These are phyloP conservation scores for Elephas maximus DNA, from an alignment of 2,113 vertebrate species.

Conservation along the genomic window DNA sequence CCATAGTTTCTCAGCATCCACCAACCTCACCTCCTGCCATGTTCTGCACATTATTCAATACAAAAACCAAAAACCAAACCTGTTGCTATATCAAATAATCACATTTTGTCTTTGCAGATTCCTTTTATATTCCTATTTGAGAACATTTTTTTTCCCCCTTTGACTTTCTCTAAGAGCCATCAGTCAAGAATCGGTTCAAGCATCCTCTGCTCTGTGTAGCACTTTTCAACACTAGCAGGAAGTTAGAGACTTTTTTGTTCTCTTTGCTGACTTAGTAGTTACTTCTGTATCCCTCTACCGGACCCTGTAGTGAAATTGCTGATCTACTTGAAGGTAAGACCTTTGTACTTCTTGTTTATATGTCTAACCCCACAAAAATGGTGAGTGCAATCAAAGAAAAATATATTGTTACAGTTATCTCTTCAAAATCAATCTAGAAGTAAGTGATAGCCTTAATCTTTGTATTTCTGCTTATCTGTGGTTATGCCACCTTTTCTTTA, in stretches of 20 bases:
- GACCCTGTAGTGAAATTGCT: background rate
- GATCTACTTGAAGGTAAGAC: background rate
- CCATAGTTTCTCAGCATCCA: background rate
- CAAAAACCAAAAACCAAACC: too few species aligned
- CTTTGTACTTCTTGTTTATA: background rate
- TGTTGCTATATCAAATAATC: background rate
- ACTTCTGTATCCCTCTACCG: background rate
- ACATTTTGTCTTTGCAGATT: background rate
- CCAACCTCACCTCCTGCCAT: background rate
- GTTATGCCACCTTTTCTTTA: background rate
- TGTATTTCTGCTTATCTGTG: background rate
- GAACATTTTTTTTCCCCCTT: background rate
- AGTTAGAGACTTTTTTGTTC: background rate
- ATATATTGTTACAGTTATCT: background rate
- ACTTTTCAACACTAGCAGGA: background rate
- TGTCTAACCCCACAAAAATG: background rate
- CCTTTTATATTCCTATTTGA: background rate
- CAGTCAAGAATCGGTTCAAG: background rate
- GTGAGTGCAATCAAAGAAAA: background rate
- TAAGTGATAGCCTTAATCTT: background rate
- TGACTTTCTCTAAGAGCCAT: background rate
- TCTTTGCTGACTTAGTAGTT: background rate
- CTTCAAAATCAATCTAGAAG: background rate
- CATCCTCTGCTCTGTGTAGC: background rate
- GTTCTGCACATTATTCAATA: background rate